Base-by-base conservation (phyloP, 1,140 invertebrate genomes). In the Colletes gigas region DNA sequence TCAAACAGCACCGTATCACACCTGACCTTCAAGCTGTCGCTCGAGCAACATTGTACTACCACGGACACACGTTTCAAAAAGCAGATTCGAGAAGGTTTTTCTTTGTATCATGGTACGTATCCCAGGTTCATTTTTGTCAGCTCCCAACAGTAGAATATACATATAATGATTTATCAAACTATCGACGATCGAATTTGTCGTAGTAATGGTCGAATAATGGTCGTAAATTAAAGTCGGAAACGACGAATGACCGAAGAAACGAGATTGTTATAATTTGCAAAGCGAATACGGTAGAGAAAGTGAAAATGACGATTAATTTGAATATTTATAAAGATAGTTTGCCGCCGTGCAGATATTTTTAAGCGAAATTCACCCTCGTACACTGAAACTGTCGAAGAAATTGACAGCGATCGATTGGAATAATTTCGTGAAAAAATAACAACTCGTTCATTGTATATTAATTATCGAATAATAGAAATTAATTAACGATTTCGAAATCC, bases 321-420 rank as follows among this genome's bases (percentile, higher is more conserved):
- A 57, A 50, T 59, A 39, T 76, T 54, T 15, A 50, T 39, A 17
- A 10, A 50, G 4, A 62, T 71, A 19, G 59, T 39, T 71, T 60
- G 15, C 21, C 9, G 19, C n/a, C 52, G 14, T 65, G 30, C 17
- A 1, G 44, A 65, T 41, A 41, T 44, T 41, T 52, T 21, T 41
- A 5, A 19, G 47, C 12, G 44, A 63, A 54, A 54, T 17, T 63
- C 60, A n/a, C 41, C 15, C 69, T 47, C 17, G 69, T 39, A 39
- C 76, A 62, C 44, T 62, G 50, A 65, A 72, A 30, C 55, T 78
- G 67, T 55, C 8, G 50, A 62, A 47, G n/a, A n/a, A 60, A n/a
- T 66, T 21, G 9, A 14, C 21, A 3, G 7, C 5, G 8, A 60
- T 8, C 30, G 44, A 30, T 9, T 60, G 1, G 6, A 30, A 50